These are phyloP conservation scores for Coremacera marginata DNA, from an alignment of 2,888 invertebrate genomes.

Conservation along the genomic window DNA sequence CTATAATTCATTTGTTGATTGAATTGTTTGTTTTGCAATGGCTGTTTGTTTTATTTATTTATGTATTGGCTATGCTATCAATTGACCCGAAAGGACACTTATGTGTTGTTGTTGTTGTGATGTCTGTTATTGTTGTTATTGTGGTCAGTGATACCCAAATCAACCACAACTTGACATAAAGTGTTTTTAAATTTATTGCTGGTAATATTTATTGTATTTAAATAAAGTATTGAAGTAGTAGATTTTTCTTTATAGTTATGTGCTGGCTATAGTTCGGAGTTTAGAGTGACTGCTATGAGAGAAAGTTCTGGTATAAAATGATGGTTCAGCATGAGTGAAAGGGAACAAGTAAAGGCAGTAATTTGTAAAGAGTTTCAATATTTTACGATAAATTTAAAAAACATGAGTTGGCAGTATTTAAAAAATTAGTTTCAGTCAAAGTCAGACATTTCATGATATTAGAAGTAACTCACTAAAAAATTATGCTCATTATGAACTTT, in stretches of 20 bases:
- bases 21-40: not conserved
- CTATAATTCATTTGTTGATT: slow-evolving; percentile 20
- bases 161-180: slow-evolving; percentile 1
- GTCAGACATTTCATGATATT: too few relatives aligned
- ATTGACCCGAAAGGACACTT: slow-evolving; percentile 9
- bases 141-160: slow-evolving; percentile 1
- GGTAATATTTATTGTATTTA: slow-evolving; percentile 4
- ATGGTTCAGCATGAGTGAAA: not conserved
- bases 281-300: not conserved
- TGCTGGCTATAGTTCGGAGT: too few relatives aligned
- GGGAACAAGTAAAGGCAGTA: not conserved
- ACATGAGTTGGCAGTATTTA: too few relatives aligned
- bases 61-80: not conserved
- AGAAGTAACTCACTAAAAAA: too few relatives aligned
- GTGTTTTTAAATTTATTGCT: slow-evolving; percentile 19
- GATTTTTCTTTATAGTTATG: not conserved
- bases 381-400: too few relatives aligned
- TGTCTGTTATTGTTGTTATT: not conserved
- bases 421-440: too few relatives aligned
- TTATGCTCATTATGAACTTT: too few relatives aligned
- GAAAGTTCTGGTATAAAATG: not conserved
- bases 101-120: not conserved
- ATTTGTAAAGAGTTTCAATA: too few relatives aligned
- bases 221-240: not conserved
- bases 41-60: slow-evolving; percentile 1